A percentile compares a stretch with the other conserved stretches of the same genome.
Evolutionary conservation across 2,888 invertebrate genomes (phyloP).

Genomic region (Tinea pellionella): DNA sequence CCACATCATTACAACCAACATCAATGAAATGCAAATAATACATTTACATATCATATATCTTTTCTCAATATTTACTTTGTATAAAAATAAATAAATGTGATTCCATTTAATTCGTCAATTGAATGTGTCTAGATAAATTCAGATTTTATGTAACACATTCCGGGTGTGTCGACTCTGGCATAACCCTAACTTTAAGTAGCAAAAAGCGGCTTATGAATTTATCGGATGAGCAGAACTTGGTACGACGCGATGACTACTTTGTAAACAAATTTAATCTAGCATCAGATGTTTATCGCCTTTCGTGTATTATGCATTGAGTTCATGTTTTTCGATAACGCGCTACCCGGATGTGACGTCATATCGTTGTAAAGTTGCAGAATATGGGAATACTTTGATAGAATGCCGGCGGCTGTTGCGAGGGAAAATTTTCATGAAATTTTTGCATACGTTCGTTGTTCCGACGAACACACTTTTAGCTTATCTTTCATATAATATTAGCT

Average conservation of each 20-base stretch:
- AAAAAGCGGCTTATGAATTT: neutral
- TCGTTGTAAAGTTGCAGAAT: conserved; percentile 9
- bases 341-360: neutral
- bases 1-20: too few species aligned
- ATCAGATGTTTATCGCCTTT: neutral
- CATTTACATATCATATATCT: too few species aligned
- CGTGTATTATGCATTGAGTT: conserved; percentile 1
- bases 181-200: neutral
- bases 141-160: too few species aligned
- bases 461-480: conserved; percentile 3
- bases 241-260: neutral
- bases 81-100: too few species aligned
- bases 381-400: conserved; percentile 9
- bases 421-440: conserved; percentile 1
- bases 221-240: neutral
- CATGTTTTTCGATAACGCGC: conserved; percentile 4
- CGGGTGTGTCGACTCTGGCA: too few species aligned
- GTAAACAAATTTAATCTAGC: conserved; percentile 3
- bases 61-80: too few species aligned
- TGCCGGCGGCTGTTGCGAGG: conserved; percentile 8
- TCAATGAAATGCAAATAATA: too few species aligned
- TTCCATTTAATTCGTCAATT: too few species aligned
- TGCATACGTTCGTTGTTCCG: conserved; percentile 6
- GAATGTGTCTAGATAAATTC: too few species aligned
- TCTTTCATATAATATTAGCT: neutral